A percentile compares a stretch with the other conserved stretches of the same genome.
phyloP scores from a whole-genome alignment of 2,888 invertebrate species.

The Notodonta dromedarius region DNA sequence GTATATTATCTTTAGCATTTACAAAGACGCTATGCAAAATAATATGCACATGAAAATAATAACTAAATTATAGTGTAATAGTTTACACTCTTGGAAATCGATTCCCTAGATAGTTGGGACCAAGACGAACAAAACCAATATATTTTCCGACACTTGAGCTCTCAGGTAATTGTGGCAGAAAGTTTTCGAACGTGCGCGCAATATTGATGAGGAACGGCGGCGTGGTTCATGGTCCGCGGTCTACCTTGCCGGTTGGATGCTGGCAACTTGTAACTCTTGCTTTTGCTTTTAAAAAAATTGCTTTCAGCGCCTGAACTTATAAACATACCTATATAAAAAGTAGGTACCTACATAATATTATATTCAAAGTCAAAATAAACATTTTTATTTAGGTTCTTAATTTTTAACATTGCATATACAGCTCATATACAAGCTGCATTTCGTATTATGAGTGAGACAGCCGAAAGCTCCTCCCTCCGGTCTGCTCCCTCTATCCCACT shows the following conservation, averaged over 20 bases:
- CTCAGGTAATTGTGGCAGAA: slow-evolving; percentile 84
- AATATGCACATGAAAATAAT: no score
- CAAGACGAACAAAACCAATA: slow-evolving; percentile 78
- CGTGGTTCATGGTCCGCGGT: slow-evolving; percentile 44
- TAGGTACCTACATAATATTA: no score
- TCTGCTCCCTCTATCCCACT: no score
- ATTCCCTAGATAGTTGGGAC: slow-evolving; percentile 64
- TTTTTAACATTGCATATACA: no score
- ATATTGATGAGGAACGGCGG: slow-evolving; percentile 72
- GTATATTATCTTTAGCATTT: no score
- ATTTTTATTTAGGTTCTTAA: no score
- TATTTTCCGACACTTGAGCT: slow-evolving; percentile 83
- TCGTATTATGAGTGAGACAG: no score
- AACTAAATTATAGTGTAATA: slow-evolving; percentile 31
- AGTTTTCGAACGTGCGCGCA: slow-evolving; percentile 78
- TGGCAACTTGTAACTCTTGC: slow-evolving; percentile 21
- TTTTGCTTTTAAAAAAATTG: slow-evolving; percentile 23
- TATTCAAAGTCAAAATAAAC: no score
- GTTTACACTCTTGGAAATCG: slow-evolving; percentile 58
- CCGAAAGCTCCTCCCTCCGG: no score
- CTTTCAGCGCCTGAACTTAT: background rate
- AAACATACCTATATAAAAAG: background rate
- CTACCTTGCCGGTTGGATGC: slow-evolving; percentile 29
- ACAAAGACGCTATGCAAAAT: background rate
- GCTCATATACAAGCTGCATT: no score